Base-by-base conservation (phyloP, 2,797 vertebrate genomes). In the Pipistrellus nathusii region DNA sequence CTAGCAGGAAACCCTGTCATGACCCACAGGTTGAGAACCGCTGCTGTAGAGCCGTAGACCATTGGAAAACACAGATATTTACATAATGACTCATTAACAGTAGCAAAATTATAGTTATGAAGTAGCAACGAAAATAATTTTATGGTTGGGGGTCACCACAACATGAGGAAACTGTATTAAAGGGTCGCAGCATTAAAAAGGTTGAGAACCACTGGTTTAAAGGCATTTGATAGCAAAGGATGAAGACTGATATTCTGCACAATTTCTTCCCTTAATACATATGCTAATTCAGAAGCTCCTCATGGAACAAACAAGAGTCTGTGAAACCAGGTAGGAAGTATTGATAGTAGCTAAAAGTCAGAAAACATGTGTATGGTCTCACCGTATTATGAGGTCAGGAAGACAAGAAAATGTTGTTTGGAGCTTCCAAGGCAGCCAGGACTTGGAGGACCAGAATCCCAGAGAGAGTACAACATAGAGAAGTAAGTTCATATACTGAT, bases 241-340 rank as follows among this genome's bases (percentile, higher is more conserved):
- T 46, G 66, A 91, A 87, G 35, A 8, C 38, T 66, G 46, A 46
- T 75, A 80, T 84, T 66, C 71, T 86, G 27, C 5, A 25, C 6
- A 83, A 6, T 57, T 90, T 93, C 68, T 86, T 81, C 14, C 21
- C 32, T 59, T 11, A 38, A 90, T 85, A 72, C 5, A 59, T 81
- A 84, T 84, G 53, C 51, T 83, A n/a, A 86, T 51, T 89, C 35
- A 78, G 57, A 91, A 94, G 68, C 66, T 69, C 27, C 59, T 51
- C 5, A 25, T 2, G 30, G 15, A 59, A 10, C 6, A 41, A 41
- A 6, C 3, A 76, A 59, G 30, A 76, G 9, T 80, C 15, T 64
- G 55, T 55, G 72, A 44, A 91, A 83, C 23, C 25, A 62, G 77
- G 35, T 11, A 64, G 44, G 77, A 46, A 75, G 21, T 48, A n/a